Percentiles rank a stretch among this genome's conserved stretches.
These are phyloP conservation scores for Lynx canadensis DNA, from an alignment of 2,113 vertebrate genomes.

Conservation along the genomic window DNA sequence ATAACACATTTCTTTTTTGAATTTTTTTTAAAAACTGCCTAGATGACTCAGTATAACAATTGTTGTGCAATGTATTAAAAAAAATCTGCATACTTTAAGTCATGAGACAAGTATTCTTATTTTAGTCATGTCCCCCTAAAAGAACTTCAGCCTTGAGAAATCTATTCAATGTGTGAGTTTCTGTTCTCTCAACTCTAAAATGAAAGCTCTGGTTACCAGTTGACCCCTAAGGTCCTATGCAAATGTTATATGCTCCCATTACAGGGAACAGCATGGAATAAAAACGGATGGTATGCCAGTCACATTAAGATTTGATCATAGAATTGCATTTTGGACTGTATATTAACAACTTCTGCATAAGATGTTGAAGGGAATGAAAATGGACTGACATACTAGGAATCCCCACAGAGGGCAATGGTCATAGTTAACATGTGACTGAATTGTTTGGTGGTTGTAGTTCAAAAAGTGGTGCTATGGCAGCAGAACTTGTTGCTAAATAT, in stretches of 20 bases:
- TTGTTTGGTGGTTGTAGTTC: neutral
- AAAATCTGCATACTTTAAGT: neutral
- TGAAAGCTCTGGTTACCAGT: neutral
- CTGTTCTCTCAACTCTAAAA: neutral
- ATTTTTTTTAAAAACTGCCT: neutral
- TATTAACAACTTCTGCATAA: neutral
- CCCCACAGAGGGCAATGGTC: neutral
- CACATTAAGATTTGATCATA: neutral
- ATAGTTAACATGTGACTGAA: neutral
- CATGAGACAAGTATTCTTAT: neutral
- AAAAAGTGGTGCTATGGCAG: neutral
- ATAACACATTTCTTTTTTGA: neutral
- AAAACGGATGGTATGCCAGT: neutral
- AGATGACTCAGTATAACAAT: neutral
- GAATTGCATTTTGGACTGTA: neutral
- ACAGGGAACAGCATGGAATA: neutral
- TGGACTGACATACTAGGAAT: neutral
- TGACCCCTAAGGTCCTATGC: neutral
- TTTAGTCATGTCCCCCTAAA: neutral
- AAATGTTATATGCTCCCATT: neutral
- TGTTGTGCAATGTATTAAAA: neutral
- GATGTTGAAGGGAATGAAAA: neutral
- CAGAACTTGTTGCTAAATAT: neutral
- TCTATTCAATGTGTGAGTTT: neutral
- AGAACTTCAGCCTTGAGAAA: neutral